A percentile compares a stretch with the other conserved stretches of the same genome.
Evolutionary conservation across 2,888 invertebrate species (phyloP).

Genomic region (Melanostoma mellinum): DNA sequence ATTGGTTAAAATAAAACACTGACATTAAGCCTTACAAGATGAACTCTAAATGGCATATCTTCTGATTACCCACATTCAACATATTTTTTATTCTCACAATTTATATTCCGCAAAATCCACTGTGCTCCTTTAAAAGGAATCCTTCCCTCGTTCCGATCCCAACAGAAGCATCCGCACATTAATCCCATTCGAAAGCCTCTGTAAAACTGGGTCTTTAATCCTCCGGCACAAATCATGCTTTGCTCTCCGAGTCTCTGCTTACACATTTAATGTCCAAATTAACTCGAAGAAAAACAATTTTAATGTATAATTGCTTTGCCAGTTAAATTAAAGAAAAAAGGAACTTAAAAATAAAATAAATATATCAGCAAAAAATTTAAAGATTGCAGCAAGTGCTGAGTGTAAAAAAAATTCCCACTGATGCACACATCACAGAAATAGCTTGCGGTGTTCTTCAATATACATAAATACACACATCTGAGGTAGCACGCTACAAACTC

Average conservation of each 20-base stretch:
- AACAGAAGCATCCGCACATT: constrained; percentile 67
- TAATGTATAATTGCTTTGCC: constrained; percentile 66
- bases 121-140: constrained; percentile 28
- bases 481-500: constrained; percentile 55
- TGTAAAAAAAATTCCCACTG: constrained; percentile 39
- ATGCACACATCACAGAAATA: constrained; percentile 15
- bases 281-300: constrained; percentile 69
- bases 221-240: constrained; percentile 23
- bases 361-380: not conserved
- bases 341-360: constrained; percentile 10
- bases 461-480: constrained; percentile 17
- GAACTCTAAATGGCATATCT: not conserved
- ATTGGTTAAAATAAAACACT: too few relatives aligned
- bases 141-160: constrained; percentile 23
- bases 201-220: constrained; percentile 64
- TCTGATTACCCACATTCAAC: constrained; percentile 54
- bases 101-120: constrained; percentile 35
- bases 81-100: constrained; percentile 64
- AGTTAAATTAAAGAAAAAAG: constrained; percentile 14
- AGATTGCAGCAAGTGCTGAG: constrained; percentile 36
- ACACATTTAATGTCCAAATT: constrained; percentile 72
- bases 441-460: constrained; percentile 42
- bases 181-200: constrained; percentile 50
- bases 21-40: too few relatives aligned
- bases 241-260: constrained; percentile 49